Conservation (phyloP, 2,888 invertebrate species). For the Entomobrya multifasciata region DNA sequence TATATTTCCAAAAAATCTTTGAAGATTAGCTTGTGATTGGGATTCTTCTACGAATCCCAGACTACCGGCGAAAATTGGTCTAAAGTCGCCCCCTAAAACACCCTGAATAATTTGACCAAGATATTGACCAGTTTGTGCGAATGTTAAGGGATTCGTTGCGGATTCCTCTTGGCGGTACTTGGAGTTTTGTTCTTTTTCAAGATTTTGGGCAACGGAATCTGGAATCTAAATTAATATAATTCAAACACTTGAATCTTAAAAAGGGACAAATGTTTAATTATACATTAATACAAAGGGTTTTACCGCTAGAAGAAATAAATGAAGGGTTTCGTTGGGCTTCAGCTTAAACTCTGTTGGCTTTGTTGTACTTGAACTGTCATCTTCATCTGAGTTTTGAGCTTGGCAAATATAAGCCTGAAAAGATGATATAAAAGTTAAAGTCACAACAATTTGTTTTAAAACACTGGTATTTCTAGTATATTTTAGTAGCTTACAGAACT, state of each 20-base stretch:
- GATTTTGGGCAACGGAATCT: conserved; percentile 1
- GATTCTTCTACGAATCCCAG: conserved; percentile 49
- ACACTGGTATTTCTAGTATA: too few species aligned
- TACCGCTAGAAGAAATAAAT: conserved; percentile 47
- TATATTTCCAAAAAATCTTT: conserved; percentile 16
- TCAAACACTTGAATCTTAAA: neutral
- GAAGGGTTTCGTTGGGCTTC: neutral
- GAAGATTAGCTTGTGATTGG: conserved; percentile 6
- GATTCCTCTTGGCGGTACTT: too few species aligned
- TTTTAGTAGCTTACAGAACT: too few species aligned
- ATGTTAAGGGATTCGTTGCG: too few species aligned
- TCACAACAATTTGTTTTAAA: too few species aligned
- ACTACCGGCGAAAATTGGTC: conserved; percentile 56
- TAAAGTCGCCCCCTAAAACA: conserved; percentile 34
- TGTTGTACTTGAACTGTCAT: too few species aligned
- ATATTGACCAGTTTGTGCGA: conserved; percentile 36
- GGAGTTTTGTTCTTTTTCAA: too few species aligned
- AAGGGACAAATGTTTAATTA: neutral
- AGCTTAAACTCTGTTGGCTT: neutral
- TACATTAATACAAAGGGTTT: neutral
- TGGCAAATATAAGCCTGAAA: too few species aligned
- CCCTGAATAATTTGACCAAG: conserved; percentile 52
- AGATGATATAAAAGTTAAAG: too few species aligned
- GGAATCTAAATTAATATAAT: conserved; percentile 13
- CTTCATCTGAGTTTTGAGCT: too few species aligned